Conservation (phyloP, 1,140 invertebrate species). For the Caenorhabditis briggsae region DNA sequence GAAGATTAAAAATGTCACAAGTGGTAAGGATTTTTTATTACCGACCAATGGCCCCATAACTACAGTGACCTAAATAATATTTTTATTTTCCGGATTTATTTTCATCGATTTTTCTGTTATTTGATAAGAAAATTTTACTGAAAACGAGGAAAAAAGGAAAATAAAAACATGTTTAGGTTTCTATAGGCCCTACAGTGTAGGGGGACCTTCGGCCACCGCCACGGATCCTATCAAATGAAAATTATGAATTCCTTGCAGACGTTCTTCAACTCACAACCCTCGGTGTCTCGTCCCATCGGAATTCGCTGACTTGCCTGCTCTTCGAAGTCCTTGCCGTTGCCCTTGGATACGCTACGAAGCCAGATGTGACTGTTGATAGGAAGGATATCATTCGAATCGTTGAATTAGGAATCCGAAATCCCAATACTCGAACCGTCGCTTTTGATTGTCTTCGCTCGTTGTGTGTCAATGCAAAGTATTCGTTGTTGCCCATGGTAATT, state of each 20-base stretch:
- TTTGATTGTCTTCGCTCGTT: conserved; percentile 4
- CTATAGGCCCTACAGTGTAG: too few species aligned
- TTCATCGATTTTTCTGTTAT: too few species aligned
- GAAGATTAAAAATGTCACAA: conserved; percentile 35
- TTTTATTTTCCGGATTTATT: too few species aligned
- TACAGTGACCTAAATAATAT: too few species aligned
- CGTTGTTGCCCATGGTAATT: conserved; percentile 35
- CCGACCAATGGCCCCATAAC: too few species aligned
- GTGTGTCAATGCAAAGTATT: conserved; percentile 9
- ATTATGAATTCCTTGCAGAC: conserved; percentile 22
- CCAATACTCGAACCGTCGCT: background rate
- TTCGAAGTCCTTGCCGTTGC: conserved; percentile 36
- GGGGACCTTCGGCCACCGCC: too few species aligned
- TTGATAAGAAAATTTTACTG: too few species aligned
- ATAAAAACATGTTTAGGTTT: too few species aligned
- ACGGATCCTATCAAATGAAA: too few species aligned
- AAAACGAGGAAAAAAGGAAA: too few species aligned
- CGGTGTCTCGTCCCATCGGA: background rate
- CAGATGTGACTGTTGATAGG: background rate
- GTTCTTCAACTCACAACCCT: conserved; percentile 21
- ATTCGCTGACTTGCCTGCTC: conserved; percentile 2
- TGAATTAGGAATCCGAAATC: conserved; percentile 32
- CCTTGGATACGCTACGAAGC: conserved; percentile 14
- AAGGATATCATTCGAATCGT: conserved; percentile 38
- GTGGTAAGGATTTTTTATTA: background rate